These are phyloP conservation scores for Limenitis camilla DNA, from an alignment of 2,888 invertebrate genomes.

Conservation along the genomic window DNA sequence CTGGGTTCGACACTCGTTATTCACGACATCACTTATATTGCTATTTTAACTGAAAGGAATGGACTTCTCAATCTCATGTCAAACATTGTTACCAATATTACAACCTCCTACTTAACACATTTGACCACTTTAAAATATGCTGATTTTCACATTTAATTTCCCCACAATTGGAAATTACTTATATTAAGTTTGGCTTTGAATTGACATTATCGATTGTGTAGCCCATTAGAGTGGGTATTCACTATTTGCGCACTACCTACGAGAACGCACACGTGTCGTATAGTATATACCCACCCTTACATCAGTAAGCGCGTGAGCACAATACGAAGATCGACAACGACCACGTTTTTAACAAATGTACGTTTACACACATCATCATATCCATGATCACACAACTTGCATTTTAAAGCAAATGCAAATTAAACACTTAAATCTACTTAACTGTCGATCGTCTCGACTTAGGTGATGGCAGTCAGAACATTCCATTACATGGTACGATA, in stretches of 20 bases:
- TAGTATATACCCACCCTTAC: not conserved
- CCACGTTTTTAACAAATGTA: not conserved
- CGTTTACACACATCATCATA: not conserved
- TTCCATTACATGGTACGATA: not conserved
- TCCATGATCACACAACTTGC: conserved; percentile 13
- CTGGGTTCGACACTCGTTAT: conserved; percentile 48
- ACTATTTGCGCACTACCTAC: no score
- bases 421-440: conserved; percentile 15
- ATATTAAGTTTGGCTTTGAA: no score
- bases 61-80: not conserved
- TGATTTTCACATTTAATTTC: no score
- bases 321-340: conserved; percentile 4
- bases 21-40: not conserved
- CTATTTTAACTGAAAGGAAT: conserved; percentile 6
- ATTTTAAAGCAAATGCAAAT: conserved; percentile 20
- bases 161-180: no score
- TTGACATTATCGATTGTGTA: no score
- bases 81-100: not conserved
- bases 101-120: no score
- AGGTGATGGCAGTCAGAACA: conserved; percentile 18
- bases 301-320: not conserved
- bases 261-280: no score
- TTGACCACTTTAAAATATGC: no score
- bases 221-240: no score
- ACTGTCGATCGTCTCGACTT: conserved; percentile 8